Evolutionary conservation across 2,797 vertebrate species (phyloP).

Genomic region (Anabas testudineus): DNA sequence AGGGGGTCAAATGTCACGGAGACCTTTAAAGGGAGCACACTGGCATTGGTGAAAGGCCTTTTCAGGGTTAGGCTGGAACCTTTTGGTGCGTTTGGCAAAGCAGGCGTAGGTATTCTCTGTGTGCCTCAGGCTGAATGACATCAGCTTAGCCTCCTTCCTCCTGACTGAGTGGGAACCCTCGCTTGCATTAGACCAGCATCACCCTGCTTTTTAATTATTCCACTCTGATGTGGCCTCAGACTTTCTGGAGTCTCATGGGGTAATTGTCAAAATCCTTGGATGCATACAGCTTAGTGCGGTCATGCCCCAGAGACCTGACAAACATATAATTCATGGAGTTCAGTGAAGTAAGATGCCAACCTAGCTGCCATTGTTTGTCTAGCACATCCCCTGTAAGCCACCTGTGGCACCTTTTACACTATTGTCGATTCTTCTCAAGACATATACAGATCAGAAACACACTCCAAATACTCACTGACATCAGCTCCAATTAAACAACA

Average conservation of each 20-base stretch:
- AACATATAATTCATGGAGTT: conserved; percentile 69
- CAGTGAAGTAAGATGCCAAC: conserved; percentile 66
- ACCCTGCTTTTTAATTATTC: conserved; percentile 81
- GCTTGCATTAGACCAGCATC: conserved; percentile 72
- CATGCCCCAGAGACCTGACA: conserved; percentile 71
- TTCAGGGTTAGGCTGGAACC: conserved; percentile 55
- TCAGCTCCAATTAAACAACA: conserved; percentile 68
- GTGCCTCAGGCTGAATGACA: conserved; percentile 60
- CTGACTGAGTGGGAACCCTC: conserved; percentile 65
- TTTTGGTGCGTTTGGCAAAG: conserved; percentile 57
- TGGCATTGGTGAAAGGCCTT: conserved; percentile 60
- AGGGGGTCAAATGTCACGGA: conserved; percentile 36
- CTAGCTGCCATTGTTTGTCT: conserved; percentile 67
- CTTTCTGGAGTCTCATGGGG: conserved; percentile 84
- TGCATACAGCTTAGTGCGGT: conserved; percentile 76
- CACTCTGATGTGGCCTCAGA: conserved; percentile 79
- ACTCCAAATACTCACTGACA: conserved; percentile 57
- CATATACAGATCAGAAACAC: conserved; percentile 34
- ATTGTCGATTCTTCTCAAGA: conserved; percentile 71
- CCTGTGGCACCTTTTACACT: conserved; percentile 55
- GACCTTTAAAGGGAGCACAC: conserved; percentile 46
- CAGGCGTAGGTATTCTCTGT: conserved; percentile 47
- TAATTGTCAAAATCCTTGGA: conserved; percentile 85
- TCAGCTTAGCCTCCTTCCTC: conserved; percentile 63
- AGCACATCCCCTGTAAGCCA: conserved; percentile 56